Evolutionary conservation across 1,140 invertebrate genomes (phyloP).

Genomic region (Philopotamus ludificatus): DNA sequence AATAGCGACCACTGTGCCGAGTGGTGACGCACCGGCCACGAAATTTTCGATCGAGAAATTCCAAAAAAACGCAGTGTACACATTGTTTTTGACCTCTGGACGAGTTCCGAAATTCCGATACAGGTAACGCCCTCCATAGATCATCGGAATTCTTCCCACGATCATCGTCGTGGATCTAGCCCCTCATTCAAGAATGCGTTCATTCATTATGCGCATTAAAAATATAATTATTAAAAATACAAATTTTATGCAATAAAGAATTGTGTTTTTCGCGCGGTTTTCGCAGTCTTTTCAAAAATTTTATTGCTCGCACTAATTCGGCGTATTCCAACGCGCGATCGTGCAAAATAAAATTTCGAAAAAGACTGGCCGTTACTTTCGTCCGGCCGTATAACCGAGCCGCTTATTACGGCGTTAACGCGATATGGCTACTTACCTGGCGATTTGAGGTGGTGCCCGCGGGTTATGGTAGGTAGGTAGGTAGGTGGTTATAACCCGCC

Average conservation of each 20-base stretch:
- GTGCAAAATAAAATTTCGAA: too few relatives aligned
- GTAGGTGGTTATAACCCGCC: background rate
- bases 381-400: too few relatives aligned
- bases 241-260: too few relatives aligned
- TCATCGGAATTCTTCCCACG: conserved; percentile 21
- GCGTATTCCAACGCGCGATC: too few relatives aligned
- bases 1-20: background rate
- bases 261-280: too few relatives aligned
- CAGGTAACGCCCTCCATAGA: conserved; percentile 10
- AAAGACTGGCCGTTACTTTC: too few relatives aligned
- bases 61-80: background rate
- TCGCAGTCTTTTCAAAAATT: too few relatives aligned
- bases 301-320: too few relatives aligned
- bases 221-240: too few relatives aligned
- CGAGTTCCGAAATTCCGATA: conserved; percentile 7
- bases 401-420: conserved; percentile 27
- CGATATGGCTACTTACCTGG: conserved; percentile 28
- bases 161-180: background rate
- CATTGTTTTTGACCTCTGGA: background rate
- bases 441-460: conserved; percentile 13
- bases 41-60: background rate
- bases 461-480: conserved; percentile 9
- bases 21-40: background rate
- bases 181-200: too few relatives aligned
- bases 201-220: too few relatives aligned